Percentiles rank a stretch among this genome's conserved stretches.
Conservation (phyloP, 2,888 invertebrate genomes). For the Temnothorax ravouxi region DNA sequence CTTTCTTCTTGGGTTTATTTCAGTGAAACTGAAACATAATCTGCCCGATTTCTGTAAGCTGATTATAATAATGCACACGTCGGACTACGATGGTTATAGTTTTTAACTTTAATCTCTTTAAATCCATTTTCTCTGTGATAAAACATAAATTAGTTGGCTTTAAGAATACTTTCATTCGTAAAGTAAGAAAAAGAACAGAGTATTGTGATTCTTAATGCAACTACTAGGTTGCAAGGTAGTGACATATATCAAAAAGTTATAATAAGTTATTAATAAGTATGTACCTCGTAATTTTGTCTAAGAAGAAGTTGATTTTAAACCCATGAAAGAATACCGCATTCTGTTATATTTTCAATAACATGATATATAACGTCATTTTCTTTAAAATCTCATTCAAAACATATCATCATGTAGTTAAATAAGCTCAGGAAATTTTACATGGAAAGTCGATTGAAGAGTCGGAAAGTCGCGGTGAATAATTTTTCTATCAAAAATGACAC, state of each 20-base stretch:
- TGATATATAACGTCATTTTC: not conserved
- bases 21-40: not conserved
- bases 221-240: not conserved
- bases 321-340: not conserved
- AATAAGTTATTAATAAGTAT: not conserved
- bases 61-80: slow-evolving; percentile 5
- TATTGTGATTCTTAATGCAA: not conserved
- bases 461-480: slow-evolving; percentile 1
- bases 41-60: not conserved
- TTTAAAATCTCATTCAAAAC: not conserved
- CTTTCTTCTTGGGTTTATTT: not conserved
- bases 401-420: not conserved
- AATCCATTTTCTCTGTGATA: not conserved
- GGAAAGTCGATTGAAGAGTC: not conserved
- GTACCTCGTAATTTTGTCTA: not conserved
- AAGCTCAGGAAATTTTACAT: slow-evolving; percentile 1
- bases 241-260: not conserved
- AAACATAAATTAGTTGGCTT: not conserved
- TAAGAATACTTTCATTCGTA: not conserved
- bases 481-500: slow-evolving; percentile 10
- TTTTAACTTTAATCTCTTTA: not conserved
- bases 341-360: not conserved
- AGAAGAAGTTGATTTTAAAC: slow-evolving; percentile 14
- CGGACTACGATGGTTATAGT: too few species aligned
- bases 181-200: not conserved